These are phyloP conservation scores for Scaptomyza hsui DNA, from an alignment of 1,140 invertebrate species.

Conservation along the genomic window DNA sequence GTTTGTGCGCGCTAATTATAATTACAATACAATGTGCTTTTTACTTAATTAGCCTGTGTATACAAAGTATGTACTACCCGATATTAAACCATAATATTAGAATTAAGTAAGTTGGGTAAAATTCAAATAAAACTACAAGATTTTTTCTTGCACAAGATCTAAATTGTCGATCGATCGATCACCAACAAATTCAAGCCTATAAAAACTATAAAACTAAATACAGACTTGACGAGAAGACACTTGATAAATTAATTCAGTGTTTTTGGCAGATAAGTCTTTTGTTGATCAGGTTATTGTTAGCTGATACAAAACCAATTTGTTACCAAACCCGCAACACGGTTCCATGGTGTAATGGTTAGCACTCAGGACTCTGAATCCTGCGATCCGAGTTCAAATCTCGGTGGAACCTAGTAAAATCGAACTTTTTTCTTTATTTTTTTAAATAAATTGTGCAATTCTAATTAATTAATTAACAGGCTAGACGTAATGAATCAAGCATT, in stretches of 20 bases:
- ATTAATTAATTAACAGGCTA: too few species aligned
- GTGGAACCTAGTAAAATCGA: slow-evolving; percentile 23
- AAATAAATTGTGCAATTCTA: too few species aligned
- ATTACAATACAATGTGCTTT: slow-evolving; percentile 42
- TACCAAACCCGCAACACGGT: slow-evolving; percentile 57
- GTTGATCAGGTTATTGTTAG: slow-evolving; percentile 2
- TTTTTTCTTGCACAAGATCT: too few species aligned
- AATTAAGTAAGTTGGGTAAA: too few species aligned
- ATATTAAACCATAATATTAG: too few species aligned
- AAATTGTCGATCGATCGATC: too few species aligned
- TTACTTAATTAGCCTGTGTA: neutral
- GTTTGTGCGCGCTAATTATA: slow-evolving; percentile 56
- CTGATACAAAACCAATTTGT: slow-evolving; percentile 27
- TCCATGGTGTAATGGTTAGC: slow-evolving; percentile 96
- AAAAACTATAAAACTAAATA: too few species aligned
- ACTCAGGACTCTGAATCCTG: slow-evolving; percentile 96
- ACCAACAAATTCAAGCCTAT: too few species aligned
- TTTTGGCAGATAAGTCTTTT: neutral
- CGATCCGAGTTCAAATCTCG: slow-evolving; percentile 94
- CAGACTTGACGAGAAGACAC: too few species aligned
- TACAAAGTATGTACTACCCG: too few species aligned
- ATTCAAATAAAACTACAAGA: too few species aligned
- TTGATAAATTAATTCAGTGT: neutral
- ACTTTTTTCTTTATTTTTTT: slow-evolving; percentile 21
- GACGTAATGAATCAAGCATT: too few species aligned